Conservation (phyloP, 2,113 vertebrate genomes). For the Meleagris gallopavo region DNA sequence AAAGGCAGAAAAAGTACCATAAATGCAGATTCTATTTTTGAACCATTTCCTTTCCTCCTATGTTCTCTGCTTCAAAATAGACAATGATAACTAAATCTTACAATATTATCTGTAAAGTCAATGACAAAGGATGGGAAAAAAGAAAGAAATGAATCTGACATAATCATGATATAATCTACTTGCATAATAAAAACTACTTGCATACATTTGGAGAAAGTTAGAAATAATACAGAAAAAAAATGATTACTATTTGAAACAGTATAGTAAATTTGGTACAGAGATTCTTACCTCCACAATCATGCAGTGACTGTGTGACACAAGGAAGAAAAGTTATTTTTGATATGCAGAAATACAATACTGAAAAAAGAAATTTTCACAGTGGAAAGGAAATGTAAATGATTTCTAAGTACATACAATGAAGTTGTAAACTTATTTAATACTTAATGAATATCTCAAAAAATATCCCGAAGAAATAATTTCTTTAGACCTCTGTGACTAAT, state of each 20-base stretch:
- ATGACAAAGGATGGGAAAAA: neutral
- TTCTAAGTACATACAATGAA: neutral
- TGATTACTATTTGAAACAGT: neutral
- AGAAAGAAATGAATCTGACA: neutral
- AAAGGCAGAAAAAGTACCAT: neutral
- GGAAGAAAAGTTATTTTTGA: neutral
- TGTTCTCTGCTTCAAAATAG: neutral
- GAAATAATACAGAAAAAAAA: neutral
- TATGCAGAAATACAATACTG: neutral
- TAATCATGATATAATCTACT: neutral
- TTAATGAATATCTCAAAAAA: neutral
- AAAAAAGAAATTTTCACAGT: neutral
- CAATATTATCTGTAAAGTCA: neutral
- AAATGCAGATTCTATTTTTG: neutral
- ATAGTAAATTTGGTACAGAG: neutral
- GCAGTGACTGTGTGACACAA: neutral
- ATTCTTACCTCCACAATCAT: neutral
- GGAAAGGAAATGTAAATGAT: neutral
- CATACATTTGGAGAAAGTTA: neutral
- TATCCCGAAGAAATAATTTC: neutral
- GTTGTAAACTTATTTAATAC: neutral
- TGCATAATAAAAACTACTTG: neutral
- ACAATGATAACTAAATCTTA: neutral
- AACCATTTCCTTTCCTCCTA: neutral
- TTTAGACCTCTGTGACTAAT: neutral